Base-by-base conservation (phyloP, 2,888 invertebrate genomes). In the Scrobipalpa costella region DNA sequence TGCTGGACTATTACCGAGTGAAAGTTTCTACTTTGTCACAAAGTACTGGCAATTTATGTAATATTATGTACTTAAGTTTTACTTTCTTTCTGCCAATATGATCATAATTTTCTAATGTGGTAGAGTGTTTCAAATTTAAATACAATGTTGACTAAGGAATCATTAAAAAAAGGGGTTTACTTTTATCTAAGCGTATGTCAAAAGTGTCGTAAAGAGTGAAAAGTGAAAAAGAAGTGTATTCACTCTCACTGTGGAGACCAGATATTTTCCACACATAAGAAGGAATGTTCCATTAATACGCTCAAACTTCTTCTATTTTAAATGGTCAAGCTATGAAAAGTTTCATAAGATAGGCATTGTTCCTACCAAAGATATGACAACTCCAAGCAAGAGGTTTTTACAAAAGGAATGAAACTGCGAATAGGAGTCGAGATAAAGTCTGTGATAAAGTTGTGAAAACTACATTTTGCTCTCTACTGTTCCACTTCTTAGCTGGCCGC, bases 1-100 rank as follows among this genome's bases (percentile, higher is more conserved):
- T 40, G 40, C 40, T 44, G n/a, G n/a, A 55, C 34, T 34, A 34
- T 34, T 55, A 33, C 21, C 27, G 27, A 55, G 55, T 55, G 55
- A 55, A 55, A 55, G 55, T 55, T 15, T n/a, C 34, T 52, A 52
- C 27, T 27, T 2, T 55, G n/a, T 55, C 27, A 55, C 34, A 34
- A 15, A 15, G 7, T 21, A 9, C 21, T 36, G 36, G 36, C 44
- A 44, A 44, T 44, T 44, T 44, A 44, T 44, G 15, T 44, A 44
- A 44, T 44, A 15, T 44, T 44, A 15, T 44, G n/a, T 44, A 11
- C 11, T 40, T 40, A 40, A 11, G 36, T 13, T 40, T 7, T 38
- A 59, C 40, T 40, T 44, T n/a, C 44, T 40, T 40, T 40, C 13
- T 40, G 40, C 40, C 40, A 40, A 40, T 40, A 17, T 49, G 6